Evolutionary conservation across 1,140 invertebrate species (phyloP).

Genomic region (Formica selysi): DNA sequence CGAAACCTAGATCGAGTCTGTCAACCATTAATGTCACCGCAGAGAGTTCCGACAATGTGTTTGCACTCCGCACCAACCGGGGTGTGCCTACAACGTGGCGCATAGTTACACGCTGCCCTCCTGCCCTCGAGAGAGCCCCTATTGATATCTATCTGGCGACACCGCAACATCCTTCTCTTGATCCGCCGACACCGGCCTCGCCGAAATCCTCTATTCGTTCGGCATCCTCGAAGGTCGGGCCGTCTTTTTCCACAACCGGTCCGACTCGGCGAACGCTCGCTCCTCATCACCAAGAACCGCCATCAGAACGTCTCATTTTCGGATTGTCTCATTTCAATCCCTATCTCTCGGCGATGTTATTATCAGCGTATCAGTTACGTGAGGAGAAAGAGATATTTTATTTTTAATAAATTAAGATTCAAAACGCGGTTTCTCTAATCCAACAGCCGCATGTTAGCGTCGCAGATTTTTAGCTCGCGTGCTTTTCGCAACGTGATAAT

Average conservation of each 20-base stretch:
- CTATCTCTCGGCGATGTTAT: neutral
- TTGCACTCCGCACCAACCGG: conserved; percentile 48
- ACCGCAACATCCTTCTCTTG: conserved; percentile 83
- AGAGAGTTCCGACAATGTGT: conserved; percentile 59
- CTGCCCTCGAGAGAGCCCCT: conserved; percentile 50
- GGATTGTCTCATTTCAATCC: conserved; percentile 47
- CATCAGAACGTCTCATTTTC: conserved; percentile 70
- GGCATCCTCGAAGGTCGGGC: conserved; percentile 38
- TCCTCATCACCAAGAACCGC: neutral
- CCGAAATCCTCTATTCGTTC: conserved; percentile 70
- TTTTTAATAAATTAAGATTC: neutral
- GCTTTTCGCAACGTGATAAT: conserved; percentile 24
- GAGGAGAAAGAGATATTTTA: neutral
- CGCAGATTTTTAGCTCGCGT: neutral
- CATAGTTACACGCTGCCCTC: conserved; percentile 19
- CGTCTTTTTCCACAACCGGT: conserved; percentile 58
- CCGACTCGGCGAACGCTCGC: conserved; percentile 27
- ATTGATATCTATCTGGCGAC: conserved; percentile 81
- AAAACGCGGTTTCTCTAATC: too few relatives aligned
- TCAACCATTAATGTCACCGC: conserved; percentile 82
- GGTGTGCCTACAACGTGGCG: conserved; percentile 63
- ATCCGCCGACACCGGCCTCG: conserved; percentile 81
- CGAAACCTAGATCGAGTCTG: conserved; percentile 23
- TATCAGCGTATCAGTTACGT: neutral
- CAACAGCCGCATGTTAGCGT: too few relatives aligned